Conservation (phyloP, 35 echinoderm and acorn worm species). For the Antedon bifida region DNA sequence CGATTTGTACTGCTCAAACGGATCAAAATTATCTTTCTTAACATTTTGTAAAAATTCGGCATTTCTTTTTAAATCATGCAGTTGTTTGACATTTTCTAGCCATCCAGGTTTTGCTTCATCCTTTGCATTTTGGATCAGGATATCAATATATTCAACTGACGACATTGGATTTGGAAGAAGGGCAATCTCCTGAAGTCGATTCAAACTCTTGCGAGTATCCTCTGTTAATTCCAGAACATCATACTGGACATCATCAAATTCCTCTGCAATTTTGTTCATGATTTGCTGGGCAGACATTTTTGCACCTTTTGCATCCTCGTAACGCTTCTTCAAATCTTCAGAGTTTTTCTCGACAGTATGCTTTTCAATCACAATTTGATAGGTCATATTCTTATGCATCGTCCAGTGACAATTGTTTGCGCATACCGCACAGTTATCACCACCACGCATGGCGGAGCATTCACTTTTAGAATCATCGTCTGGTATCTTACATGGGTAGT, state of each 20-base stretch:
- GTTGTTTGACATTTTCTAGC: too few relatives aligned
- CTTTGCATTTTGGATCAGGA: too few relatives aligned
- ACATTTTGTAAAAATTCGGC: too few relatives aligned
- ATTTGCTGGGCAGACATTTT: slow-evolving; percentile 23
- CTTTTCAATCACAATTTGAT: slow-evolving; percentile 13
- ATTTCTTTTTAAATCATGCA: too few relatives aligned
- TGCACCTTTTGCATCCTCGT: too few relatives aligned
- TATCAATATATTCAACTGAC: slow-evolving; percentile 3
- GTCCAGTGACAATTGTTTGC: slow-evolving; percentile 7
- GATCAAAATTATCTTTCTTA: too few relatives aligned
- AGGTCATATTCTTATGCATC: slow-evolving; percentile 19
- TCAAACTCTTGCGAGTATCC: slow-evolving; percentile 20
- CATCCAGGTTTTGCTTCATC: too few relatives aligned
- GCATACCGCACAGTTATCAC: slow-evolving; percentile 9
- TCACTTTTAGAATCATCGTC: not conserved
- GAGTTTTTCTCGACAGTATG: slow-evolving; percentile 2
- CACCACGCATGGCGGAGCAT: slow-evolving; percentile 11
- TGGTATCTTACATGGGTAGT: not conserved
- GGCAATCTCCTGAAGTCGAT: slow-evolving; percentile 29
- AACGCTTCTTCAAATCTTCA: slow-evolving; percentile 13
- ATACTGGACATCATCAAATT: not conserved
- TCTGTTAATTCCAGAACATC: slow-evolving; percentile 6
- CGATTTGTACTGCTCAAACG: too few relatives aligned
- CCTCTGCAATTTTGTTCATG: slow-evolving; percentile 3
- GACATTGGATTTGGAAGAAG: slow-evolving; percentile 4